Base-by-base conservation (phyloP, 1,140 invertebrate genomes). In the Trichoplusia ni region DNA sequence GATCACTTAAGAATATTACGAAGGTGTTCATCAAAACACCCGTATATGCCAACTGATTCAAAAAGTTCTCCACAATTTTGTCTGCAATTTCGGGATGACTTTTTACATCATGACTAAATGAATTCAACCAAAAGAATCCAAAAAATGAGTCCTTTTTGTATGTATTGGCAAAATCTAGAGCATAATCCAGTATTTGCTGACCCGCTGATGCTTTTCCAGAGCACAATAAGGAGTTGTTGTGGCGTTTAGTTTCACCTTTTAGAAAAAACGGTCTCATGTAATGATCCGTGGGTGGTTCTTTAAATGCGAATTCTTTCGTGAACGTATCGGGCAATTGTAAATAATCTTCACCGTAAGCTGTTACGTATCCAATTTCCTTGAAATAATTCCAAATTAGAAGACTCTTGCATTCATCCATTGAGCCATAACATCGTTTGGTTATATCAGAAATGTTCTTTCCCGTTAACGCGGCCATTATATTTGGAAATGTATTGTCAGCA, bases 1-100 rank as follows among this genome's bases (percentile, higher is more conserved):
- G 97, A 78, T 98, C 97, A 71, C 96, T 97, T 60, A 97, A 91
- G 46, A 97, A 93, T n/a, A 97, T 90, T 0, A 98, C 76, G 53
- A 92, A 86, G 0, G 93, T 92, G 31, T 93, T 93, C 53, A 93
- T 91, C 49, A 93, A 70, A 0, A 92, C 77, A 0, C 92, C 92
- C 1, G 90, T 88, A 6, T 88, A 78, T 4, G 90, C 81, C 4
- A 95, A 71, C 6, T 91, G 81, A 38, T 91, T 80, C 3, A 95
- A 87, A 63, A 92, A 94, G 6, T 84, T 69, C 6, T 91, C 75
- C 7, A 94, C 71, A 46, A 91, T 85, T 6, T 79, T 75, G 63
- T 96, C 95, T 76, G 93, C 92, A 5, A 91, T 84, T 1, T 92
- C 91, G 1, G 93, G 90, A 0, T 90, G 89, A 68, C 94, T 95